phyloP scores from a whole-genome alignment of 2,113 vertebrate species.

The Ochotona princeps region DNA sequence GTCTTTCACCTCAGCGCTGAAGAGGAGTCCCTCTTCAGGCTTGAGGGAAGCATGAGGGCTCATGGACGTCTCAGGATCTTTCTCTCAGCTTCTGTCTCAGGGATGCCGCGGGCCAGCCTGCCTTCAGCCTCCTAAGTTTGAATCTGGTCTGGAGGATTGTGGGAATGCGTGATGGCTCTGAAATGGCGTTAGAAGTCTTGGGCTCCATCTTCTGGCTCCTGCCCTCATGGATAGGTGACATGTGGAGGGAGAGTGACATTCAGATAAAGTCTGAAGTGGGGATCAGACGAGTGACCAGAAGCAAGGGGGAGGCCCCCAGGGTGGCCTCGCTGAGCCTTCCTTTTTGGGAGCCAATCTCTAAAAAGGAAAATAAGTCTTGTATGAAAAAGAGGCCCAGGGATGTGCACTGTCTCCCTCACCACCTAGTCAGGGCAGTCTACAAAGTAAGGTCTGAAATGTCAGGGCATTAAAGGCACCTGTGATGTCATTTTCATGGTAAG shows the following conservation, averaged over 20 bases:
- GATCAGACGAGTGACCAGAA: neutral
- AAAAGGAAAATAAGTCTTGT: neutral
- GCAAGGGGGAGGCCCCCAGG: neutral
- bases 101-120: no score
- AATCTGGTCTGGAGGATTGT: neutral
- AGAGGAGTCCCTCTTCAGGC: no score
- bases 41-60: neutral
- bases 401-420: accelerated
- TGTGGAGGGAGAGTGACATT: neutral
- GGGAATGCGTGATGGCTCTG: neutral
- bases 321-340: neutral
- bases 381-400: neutral
- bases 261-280: neutral
- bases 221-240: accelerated
- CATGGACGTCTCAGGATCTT: accelerated
- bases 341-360: neutral
- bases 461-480: neutral
- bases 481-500: neutral
- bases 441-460: neutral
- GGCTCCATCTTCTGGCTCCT: neutral
- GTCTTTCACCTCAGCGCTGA: neutral
- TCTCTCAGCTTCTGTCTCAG: neutral
- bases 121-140: no score
- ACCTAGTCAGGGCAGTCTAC: neutral
- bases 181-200: neutral